A percentile compares a stretch with the other conserved stretches of the same genome.
Conservation (phyloP, 2,797 vertebrate genomes). For the Phataginus tricuspis region DNA sequence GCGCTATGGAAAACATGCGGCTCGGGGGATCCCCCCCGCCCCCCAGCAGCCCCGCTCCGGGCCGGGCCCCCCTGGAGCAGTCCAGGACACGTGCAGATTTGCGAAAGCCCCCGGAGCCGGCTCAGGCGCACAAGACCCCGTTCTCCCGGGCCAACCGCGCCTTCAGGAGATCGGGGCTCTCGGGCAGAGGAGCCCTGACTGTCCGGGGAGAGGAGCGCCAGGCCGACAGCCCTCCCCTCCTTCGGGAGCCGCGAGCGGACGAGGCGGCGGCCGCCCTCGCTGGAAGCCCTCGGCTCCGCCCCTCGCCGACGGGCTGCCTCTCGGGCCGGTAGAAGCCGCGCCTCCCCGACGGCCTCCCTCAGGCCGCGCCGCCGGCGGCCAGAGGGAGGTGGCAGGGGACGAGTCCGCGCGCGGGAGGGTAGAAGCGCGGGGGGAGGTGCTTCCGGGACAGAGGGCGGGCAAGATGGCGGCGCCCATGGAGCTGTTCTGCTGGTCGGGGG, state of each 20-base stretch:
- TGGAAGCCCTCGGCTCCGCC: not conserved
- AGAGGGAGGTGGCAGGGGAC: not conserved
- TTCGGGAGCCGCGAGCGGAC: not conserved
- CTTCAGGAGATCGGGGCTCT: not conserved
- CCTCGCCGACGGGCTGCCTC: not conserved
- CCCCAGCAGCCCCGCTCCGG: not conserved
- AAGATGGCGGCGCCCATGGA: conserved; percentile 98
- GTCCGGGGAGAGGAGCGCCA: not conserved
- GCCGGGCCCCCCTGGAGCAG: conserved; percentile 21
- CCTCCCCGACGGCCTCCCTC: not conserved
- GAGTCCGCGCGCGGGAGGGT: not conserved
- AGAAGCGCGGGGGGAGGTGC: not conserved
- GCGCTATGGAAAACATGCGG: conserved; percentile 81
- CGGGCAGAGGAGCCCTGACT: not conserved
- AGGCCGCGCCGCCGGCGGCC: accelerated
- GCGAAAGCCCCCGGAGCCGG: not conserved
- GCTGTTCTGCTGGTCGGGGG: conserved; percentile 95
- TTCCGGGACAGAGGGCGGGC: conserved; percentile 83
- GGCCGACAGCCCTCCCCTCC: not conserved
- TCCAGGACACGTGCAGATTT: conserved; percentile 45
- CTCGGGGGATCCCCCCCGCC: conserved; percentile 71
- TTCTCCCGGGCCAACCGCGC: not conserved
- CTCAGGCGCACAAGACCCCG: not conserved
- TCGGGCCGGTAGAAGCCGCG: not conserved
- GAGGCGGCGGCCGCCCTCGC: not conserved